Evolutionary conservation across 2,888 invertebrate species (phyloP), one percentile per base, ranked within the genome.

Genomic region (Agrilus mali): DNA sequence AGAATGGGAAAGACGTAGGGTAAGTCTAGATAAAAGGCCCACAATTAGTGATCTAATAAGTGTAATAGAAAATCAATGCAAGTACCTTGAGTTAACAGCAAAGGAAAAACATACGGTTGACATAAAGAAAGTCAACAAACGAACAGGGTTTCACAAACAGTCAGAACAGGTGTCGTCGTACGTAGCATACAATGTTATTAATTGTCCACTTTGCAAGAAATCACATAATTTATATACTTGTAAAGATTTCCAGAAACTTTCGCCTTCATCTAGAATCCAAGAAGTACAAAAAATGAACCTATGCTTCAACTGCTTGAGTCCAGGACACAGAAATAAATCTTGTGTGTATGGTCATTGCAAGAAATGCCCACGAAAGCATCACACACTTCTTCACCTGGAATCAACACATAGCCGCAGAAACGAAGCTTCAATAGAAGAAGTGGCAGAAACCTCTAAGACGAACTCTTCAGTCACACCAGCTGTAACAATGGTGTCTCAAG

Each of bases 241-340:
- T 35, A 36, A 40, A 4, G 16, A 15, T 33, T 43, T 43, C 16
- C 17, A 17, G 32, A 16, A 33, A 13, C 36, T 42, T 31, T 12
- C 35, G n/a, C 14, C 35, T 32, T n/a, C 13, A 15, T 34, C 40
- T 6, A 40, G 40, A 20, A n/a, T 43, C 14, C 22, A 16, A 13
- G 22, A 42, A 13, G 33, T 42, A 12, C 34, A 43, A 12, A 42
- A 17, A 17, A 12, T 22, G 7, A 41, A 34, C 20, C 6, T 34
- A 20, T 43, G 43, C 17, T 22, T 13, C 14, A 43, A 41, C 32
- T 43, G 43, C 22, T 35, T 42, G 17, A 8, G 40, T 33, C 13
- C n/a, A 31, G 14, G 17, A 33, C 43, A 43, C 17, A 15, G 15
- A 12, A 32, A 14, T n/a, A 33, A 20, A 17, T 17, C 33, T 34